A percentile compares a stretch with the other conserved stretches of the same genome.
phyloP scores from a whole-genome alignment of 2,113 vertebrate species.

The Leucoraja erinaceus region DNA sequence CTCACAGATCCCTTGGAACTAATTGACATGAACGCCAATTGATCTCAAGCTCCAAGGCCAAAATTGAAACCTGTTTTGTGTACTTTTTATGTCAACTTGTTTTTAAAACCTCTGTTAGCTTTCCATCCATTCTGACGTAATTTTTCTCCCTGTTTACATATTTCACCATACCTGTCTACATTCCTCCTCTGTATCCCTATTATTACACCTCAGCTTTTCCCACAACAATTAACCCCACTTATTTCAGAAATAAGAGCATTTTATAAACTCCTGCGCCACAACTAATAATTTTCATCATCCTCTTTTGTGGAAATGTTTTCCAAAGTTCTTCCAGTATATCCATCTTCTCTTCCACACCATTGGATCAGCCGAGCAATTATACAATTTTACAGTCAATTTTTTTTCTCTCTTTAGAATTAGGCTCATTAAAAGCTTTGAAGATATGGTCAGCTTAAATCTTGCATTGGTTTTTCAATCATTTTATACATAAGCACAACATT shows the following conservation, averaged over 20 bases:
- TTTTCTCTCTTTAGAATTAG: not conserved
- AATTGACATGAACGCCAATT: not conserved
- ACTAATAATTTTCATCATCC: not conserved
- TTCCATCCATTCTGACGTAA: not conserved
- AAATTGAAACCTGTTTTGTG: not conserved
- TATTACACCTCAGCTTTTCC: not conserved
- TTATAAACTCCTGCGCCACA: not conserved
- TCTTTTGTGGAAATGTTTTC: not conserved
- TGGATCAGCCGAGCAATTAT: not conserved
- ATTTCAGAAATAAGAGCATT: not conserved
- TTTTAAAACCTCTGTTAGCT: not conserved
- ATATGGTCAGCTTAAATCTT: not conserved
- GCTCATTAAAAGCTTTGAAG: conserved; percentile 1
- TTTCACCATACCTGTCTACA: not conserved
- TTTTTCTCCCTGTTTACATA: not conserved
- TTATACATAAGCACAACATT: not conserved
- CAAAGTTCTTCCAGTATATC: not conserved
- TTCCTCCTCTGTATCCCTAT: not conserved
- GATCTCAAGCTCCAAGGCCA: not conserved
- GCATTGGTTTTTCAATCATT: not conserved
- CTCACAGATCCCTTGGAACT: not conserved
- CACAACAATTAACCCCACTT: not conserved
- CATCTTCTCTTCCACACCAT: not conserved
- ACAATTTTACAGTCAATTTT: not conserved
- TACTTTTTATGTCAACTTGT: not conserved